Evolutionary conservation across 2,888 invertebrate genomes (phyloP).

Genomic region (Xanthia icteritia): DNA sequence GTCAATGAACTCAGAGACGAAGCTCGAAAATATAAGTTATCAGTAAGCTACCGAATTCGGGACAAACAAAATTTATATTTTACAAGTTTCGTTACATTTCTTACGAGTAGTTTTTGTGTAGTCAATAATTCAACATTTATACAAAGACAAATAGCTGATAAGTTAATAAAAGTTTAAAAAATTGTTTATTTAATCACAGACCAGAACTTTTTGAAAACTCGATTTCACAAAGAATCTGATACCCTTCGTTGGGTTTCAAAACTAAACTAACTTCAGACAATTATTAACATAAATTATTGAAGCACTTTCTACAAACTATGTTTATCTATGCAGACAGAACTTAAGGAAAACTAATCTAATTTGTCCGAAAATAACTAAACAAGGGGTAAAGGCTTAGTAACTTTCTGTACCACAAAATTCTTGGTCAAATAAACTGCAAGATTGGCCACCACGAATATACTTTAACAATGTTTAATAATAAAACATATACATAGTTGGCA

Average conservation of each 20-base stretch:
- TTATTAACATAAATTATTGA: conserved; percentile 1
- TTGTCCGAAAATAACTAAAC: conserved; percentile 17
- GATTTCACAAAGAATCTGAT: neutral
- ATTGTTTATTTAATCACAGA: neutral
- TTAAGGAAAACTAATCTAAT: conserved; percentile 17
- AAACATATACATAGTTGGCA: neutral
- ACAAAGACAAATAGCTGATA: neutral
- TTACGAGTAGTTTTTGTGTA: neutral
- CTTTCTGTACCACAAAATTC: conserved; percentile 1
- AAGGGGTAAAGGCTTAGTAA: conserved; percentile 12
- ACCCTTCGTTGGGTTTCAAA: neutral
- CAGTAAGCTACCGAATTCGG: conserved; percentile 2
- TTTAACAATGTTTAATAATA: neutral
- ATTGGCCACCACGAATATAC: neutral
- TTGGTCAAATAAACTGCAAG: conserved; percentile 8
- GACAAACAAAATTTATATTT: conserved; percentile 6
- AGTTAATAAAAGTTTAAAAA: neutral
- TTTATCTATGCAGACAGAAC: conserved; percentile 25
- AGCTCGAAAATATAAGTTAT: conserved; percentile 47
- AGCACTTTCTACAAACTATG: neutral
- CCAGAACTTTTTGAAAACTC: neutral
- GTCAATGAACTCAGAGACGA: conserved; percentile 28
- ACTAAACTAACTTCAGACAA: conserved; percentile 8
- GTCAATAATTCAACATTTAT: neutral
- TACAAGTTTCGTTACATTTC: neutral